Evolutionary conservation across 2,797 vertebrate species (phyloP).

Genomic region (Parambassis ranga): DNA sequence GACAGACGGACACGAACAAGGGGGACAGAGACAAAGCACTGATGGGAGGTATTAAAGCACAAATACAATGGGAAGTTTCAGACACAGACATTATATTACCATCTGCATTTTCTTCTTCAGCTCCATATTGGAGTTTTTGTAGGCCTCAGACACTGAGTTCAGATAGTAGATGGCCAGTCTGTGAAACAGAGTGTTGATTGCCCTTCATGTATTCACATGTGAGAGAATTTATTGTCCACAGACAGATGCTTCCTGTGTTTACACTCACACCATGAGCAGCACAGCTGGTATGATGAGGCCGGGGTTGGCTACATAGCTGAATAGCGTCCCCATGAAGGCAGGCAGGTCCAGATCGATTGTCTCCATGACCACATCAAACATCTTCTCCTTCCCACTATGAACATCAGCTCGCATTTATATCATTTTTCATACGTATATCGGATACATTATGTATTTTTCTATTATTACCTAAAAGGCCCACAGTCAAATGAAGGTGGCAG

Average conservation of each 20-base stretch:
- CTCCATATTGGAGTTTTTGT: slow-evolving; percentile 88
- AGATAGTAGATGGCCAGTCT: slow-evolving; percentile 98
- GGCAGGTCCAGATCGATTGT: slow-evolving; percentile 93
- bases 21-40: background rate
- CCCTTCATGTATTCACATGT: no score
- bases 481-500: slow-evolving; percentile 97
- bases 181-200: slow-evolving; percentile 31
- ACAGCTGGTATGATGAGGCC: slow-evolving; percentile 96
- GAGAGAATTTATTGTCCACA: background rate
- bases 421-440: no score
- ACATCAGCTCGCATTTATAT: background rate
- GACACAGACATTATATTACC: no score
- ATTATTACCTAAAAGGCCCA: slow-evolving; percentile 93
- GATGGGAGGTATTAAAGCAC: no score
- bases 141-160: slow-evolving; percentile 91
- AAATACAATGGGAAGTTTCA: no score
- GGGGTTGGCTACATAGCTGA: slow-evolving; percentile 93
- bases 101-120: slow-evolving; percentile 98
- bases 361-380: slow-evolving; percentile 96
- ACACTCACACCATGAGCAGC: slow-evolving; percentile 96
- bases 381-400: slow-evolving; percentile 89
- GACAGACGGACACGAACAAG: background rate
- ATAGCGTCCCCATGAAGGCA: slow-evolving; percentile 92
- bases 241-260: no score
- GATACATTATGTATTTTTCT: no score